phyloP scores from a whole-genome alignment of 2,888 invertebrate species.

The Lamellibrachia columna region DNA sequence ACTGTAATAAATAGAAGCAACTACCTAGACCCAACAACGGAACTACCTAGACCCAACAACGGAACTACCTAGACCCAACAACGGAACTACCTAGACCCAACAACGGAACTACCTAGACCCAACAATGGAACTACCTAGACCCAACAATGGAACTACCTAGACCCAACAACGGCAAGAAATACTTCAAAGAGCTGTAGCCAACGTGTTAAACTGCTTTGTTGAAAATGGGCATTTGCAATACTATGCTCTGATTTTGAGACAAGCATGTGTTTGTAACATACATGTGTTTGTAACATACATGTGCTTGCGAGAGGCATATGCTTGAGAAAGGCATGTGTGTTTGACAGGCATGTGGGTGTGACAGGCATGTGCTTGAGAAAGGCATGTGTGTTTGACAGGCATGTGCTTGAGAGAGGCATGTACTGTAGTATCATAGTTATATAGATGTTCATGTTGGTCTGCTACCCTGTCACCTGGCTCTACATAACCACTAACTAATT shows the following conservation, averaged over 20 bases:
- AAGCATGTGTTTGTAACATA: background rate
- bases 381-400: background rate
- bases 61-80: too few species aligned
- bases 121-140: too few species aligned
- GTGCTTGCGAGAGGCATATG: background rate
- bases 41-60: background rate
- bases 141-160: too few species aligned
- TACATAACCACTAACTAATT: background rate
- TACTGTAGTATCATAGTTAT: background rate
- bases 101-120: background rate
- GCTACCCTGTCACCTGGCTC: background rate
- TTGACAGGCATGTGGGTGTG: background rate
- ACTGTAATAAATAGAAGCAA: background rate
- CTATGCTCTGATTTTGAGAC: background rate
- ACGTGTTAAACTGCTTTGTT: background rate
- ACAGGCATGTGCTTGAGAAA: background rate
- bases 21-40: background rate
- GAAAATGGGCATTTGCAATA: background rate
- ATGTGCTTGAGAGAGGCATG: background rate
- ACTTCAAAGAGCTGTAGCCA: background rate
- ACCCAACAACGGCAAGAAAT: background rate
- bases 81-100: too few species aligned
- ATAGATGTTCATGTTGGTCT: background rate
- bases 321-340: background rate
- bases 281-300: background rate